Evolutionary conservation across 2,888 invertebrate genomes (phyloP), one percentile per base, ranked within the genome.

Genomic region (Drosophila conformis): DNA sequence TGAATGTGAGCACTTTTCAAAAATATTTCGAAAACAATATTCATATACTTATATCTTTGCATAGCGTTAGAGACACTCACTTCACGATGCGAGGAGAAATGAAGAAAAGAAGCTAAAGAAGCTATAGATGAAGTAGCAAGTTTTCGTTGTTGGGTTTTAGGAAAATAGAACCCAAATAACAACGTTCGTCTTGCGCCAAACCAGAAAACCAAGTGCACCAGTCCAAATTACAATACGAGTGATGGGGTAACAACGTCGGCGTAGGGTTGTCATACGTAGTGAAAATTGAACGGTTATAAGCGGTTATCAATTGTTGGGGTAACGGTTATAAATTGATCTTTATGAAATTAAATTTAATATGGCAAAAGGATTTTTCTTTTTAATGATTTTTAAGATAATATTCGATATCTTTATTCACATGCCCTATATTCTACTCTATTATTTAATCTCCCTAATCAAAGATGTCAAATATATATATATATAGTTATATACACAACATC

Each of bases 171-270:
- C 76, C 83, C 87, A 69, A 67, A 65, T 64, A 73, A 77, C 89
- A 85, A 87, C 90, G 91, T 89, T 83, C 86, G 91, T 76, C 66
- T 80, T 80, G 74, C 82, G 85, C 88, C 87, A 90, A 77, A 83
- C 87, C 90, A 90, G 86, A 88, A 88, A 82, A 79, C 90, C 90
- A 84, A 90, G 86, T 91, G 90, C 82, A 86, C 73, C 76, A 73
- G 40, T 62, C 61, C 69, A 81, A 75, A 62, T 54, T 35, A 58
- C 52, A 69, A 74, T 33, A 51, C 31, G 38, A 67, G 49, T 62
- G 67, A 69, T 64, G 59, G 48, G 72, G 60, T 59, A 21, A 51
- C 66, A 68, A 42, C 57, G 31, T 31, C 8, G 0, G 0, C 25
- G 42, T 25, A 78, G 86, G 69, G 86, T 72, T 87, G 90, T 64